Conservation (phyloP, 1,140 invertebrate genomes). For the Armadillidium nasatum region DNA sequence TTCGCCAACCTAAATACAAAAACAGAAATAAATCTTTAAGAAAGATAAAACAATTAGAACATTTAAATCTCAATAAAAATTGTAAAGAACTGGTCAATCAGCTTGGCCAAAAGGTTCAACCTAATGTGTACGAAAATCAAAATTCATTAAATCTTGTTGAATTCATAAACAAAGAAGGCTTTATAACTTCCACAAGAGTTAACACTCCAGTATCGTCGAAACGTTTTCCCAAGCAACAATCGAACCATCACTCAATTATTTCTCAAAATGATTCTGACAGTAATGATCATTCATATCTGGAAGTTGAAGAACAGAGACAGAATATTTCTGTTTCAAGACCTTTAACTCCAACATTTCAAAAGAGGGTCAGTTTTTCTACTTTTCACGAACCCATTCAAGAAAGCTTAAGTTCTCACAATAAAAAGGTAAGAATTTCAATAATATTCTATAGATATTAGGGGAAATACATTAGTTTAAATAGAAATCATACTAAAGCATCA, state of each 20-base stretch:
- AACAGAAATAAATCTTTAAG: background rate
- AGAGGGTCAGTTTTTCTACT: background rate
- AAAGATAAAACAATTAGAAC: constrained; percentile 2
- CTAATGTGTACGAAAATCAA: constrained; percentile 8
- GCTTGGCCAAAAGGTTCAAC: background rate
- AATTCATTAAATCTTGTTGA: background rate
- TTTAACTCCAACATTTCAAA: background rate
- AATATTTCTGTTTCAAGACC: background rate
- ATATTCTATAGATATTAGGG: too few relatives aligned
- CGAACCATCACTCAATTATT: background rate
- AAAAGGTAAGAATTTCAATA: too few relatives aligned
- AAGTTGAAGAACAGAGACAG: background rate
- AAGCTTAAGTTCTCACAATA: background rate
- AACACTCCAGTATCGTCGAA: background rate
- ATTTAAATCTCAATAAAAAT: background rate
- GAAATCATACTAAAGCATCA: too few relatives aligned
- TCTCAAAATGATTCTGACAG: background rate
- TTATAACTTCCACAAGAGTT: background rate
- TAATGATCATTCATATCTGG: background rate
- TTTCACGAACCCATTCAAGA: background rate
- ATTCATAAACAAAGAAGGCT: background rate
- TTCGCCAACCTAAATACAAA: constrained; percentile 4
- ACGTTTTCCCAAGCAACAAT: background rate
- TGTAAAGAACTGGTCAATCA: background rate
- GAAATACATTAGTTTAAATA: too few relatives aligned